A percentile compares a stretch with the other conserved stretches of the same genome.
Conservation (phyloP, 64 coral and sea anemone genomes). For the Stichodactyla helianthus region DNA sequence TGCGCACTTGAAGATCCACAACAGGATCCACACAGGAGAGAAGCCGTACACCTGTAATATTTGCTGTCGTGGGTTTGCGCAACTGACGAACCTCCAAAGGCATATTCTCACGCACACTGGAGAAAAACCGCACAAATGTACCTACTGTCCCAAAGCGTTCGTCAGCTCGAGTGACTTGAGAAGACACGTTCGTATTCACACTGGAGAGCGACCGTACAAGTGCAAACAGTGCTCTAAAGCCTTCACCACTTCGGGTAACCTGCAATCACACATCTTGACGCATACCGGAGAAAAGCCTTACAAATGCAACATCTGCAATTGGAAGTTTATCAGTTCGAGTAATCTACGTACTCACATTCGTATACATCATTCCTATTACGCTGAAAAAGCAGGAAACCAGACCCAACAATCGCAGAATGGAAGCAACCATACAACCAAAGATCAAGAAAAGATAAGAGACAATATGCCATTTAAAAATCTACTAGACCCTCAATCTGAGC, state of each 20-base stretch:
- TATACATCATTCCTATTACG: slow-evolving; percentile 87
- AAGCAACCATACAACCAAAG: slow-evolving; percentile 13
- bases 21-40: slow-evolving; percentile 96
- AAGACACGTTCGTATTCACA: slow-evolving; percentile 96
- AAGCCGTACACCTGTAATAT: slow-evolving; percentile 98
- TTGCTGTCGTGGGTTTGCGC: slow-evolving; percentile 92
- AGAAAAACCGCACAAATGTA: slow-evolving; percentile 96
- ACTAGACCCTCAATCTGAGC: slow-evolving; percentile 64
- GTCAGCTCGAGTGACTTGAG: slow-evolving; percentile 97
- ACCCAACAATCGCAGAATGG: slow-evolving; percentile 15
- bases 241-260: slow-evolving; percentile 91
- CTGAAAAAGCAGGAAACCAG: slow-evolving; percentile 62
- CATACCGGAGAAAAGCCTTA: slow-evolving; percentile 96
- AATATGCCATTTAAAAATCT: slow-evolving; percentile 83
- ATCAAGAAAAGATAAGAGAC: slow-evolving; percentile 53
- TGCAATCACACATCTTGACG: slow-evolving; percentile 94
- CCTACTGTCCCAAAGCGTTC: slow-evolving; percentile 97
- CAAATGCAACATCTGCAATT: slow-evolving; percentile 97
- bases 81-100: slow-evolving; percentile 91
- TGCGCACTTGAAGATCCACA: slow-evolving; percentile 97
- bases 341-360: slow-evolving; percentile 95
- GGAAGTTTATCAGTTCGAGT: slow-evolving; percentile 98
- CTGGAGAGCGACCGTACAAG: slow-evolving; percentile 92
- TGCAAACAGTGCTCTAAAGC: slow-evolving; percentile 98
- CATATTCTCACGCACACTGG: slow-evolving; percentile 97